Evolutionary conservation across 2,113 vertebrate species (phyloP).

Genomic region (Edolisoma coerulescens): DNA sequence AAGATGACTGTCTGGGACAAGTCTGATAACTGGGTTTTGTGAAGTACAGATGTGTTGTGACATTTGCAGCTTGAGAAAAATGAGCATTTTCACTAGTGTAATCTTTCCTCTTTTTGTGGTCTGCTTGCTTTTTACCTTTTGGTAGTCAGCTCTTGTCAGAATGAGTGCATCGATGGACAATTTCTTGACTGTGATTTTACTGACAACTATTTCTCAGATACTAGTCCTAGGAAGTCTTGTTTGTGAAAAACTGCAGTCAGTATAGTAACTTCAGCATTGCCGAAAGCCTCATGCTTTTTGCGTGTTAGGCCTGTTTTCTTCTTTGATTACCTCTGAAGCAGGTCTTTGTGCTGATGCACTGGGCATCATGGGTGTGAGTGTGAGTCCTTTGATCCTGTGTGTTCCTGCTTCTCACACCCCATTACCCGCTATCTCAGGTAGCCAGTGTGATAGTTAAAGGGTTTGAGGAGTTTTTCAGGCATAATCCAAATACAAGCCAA

Average conservation of each 20-base stretch:
- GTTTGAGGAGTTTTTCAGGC: not conserved
- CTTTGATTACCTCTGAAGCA: not conserved
- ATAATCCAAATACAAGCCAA: not conserved
- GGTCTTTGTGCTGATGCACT: not conserved
- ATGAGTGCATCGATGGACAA: rapidly evolving
- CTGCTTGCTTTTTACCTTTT: not conserved
- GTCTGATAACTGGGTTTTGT: not conserved
- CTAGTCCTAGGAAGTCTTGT: not conserved
- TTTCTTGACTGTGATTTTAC: not conserved
- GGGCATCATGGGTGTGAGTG: not conserved
- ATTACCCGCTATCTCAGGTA: not conserved
- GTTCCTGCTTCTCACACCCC: not conserved
- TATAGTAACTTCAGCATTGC: not conserved
- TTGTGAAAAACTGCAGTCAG: not conserved
- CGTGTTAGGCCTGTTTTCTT: not conserved
- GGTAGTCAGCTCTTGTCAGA: not conserved
- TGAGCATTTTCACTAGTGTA: not conserved
- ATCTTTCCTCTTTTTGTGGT: not conserved
- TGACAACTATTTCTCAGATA: not conserved
- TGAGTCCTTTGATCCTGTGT: not conserved
- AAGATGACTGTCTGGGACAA: not conserved
- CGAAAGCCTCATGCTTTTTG: not conserved
- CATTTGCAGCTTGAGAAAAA: not conserved
- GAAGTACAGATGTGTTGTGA: not conserved
- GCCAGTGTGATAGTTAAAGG: not conserved